These are phyloP conservation scores for Drosophila meridiana DNA, from an alignment of 2,888 invertebrate species.

Conservation along the genomic window DNA sequence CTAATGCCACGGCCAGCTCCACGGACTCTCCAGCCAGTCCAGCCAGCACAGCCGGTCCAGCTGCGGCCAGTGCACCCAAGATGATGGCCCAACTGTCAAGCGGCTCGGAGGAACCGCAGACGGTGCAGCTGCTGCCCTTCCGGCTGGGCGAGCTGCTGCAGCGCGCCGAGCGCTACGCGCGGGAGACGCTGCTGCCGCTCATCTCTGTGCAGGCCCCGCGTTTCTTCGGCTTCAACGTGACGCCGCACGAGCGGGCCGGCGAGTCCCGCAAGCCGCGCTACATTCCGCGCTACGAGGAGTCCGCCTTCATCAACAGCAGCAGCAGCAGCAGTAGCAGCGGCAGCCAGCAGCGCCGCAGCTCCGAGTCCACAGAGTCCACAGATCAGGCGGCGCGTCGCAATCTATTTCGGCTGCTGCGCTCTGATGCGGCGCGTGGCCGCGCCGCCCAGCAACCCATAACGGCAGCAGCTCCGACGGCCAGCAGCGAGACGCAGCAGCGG, in stretches of 20 bases:
- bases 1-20: conserved; percentile 1
- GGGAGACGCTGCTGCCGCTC: conserved; percentile 90
- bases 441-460: conserved; percentile 9
- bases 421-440: conserved; percentile 39
- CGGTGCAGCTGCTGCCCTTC: conserved; percentile 92
- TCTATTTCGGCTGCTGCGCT: conserved; percentile 80
- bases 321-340: conserved; percentile 30
- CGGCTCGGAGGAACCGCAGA: conserved; percentile 83
- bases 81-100: conserved; percentile 58
- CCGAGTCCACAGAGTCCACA: conserved; percentile 39
- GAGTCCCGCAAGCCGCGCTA: conserved; percentile 86
- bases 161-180: conserved; percentile 92
- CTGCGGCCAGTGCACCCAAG: conserved; percentile 39
- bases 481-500: conserved; percentile 17
- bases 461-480: neutral
- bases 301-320: conserved; percentile 60
- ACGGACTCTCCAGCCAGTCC: neutral
- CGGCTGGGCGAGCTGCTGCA: conserved; percentile 91
- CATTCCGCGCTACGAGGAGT: conserved; percentile 87
- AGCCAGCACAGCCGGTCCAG: neutral
- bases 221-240: conserved; percentile 87
- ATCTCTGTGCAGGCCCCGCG: conserved; percentile 92
- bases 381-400: conserved; percentile 71
- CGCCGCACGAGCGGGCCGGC: conserved; percentile 46
- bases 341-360: conserved; percentile 39